Evolutionary conservation across 1,140 invertebrate species (phyloP).

Genomic region (Panagrolaimus sp.): DNA sequence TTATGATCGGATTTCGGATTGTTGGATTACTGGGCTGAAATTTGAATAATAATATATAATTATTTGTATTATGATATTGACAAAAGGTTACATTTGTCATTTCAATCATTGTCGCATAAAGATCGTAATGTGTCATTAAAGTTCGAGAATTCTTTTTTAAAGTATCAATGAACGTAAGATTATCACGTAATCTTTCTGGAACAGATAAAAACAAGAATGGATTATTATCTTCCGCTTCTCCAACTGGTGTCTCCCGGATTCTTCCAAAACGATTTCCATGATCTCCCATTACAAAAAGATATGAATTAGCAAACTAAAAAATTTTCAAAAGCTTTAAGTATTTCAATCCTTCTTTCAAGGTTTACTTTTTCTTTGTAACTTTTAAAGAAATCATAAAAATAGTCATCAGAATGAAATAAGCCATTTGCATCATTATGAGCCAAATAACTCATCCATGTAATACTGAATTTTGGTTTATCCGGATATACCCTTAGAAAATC

Average conservation of each 20-base stretch:
- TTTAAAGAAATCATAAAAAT: constrained; percentile 24
- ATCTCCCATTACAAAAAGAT: not conserved
- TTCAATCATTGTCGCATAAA: constrained; percentile 9
- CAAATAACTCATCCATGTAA: constrained; percentile 28
- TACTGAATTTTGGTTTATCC: constrained; percentile 24
- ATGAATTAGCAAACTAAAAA: constrained; percentile 6
- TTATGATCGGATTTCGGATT: not conserved
- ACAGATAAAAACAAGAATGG: not conserved
- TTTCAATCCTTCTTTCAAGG: not conserved
- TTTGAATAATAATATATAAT: too few species aligned
- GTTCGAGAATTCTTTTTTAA: not conserved
- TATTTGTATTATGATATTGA: too few species aligned
- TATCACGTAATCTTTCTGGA: not conserved
- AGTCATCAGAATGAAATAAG: constrained; percentile 20
- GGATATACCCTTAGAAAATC: constrained; percentile 25
- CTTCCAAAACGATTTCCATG: not conserved
- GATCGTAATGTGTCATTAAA: constrained; percentile 13
- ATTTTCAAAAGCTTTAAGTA: not conserved
- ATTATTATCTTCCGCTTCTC: constrained; percentile 6
- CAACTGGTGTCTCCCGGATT: not conserved
- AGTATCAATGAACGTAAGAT: not conserved
- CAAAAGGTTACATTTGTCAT: not conserved
- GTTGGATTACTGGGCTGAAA: too few species aligned
- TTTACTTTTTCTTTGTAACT: constrained; percentile 20
- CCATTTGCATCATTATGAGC: constrained; percentile 23